These are phyloP conservation scores for Monarcha castaneiventris DNA, from an alignment of 2,113 vertebrate genomes.

Conservation along the genomic window DNA sequence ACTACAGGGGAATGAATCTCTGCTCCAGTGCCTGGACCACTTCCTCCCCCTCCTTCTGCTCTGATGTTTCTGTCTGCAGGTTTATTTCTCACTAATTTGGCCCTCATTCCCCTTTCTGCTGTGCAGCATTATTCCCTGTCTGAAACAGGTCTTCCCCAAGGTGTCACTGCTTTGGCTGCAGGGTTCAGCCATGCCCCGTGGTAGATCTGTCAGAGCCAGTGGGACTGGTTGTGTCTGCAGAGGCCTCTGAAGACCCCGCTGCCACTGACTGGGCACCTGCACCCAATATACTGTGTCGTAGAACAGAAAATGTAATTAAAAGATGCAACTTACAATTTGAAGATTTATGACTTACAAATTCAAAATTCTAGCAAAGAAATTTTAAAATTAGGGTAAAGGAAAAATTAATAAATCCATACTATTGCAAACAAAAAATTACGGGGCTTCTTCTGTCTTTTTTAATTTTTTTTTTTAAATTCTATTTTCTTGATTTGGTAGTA, in stretches of 20 bases:
- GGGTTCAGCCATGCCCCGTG: rapidly evolving
- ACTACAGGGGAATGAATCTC: not conserved
- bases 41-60: not conserved
- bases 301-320: not conserved
- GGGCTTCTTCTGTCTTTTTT: not conserved
- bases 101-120: not conserved
- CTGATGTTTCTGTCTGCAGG: not conserved
- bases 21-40: not conserved
- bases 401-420: not conserved
- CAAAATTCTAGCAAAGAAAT: not conserved
- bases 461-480: not conserved
- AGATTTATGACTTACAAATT: not conserved
- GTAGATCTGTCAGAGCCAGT: rapidly evolving
- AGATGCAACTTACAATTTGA: not conserved
- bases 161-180: rapidly evolving
- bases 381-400: not conserved
- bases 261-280: rapidly evolving
- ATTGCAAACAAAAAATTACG: rapidly evolving
- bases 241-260: rapidly evolving
- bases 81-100: not conserved
- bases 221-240: not conserved
- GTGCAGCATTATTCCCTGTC: not conserved
- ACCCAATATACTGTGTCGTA: not conserved
- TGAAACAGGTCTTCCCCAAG: not conserved
- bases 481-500: not conserved